These are phyloP conservation scores for Metallyticus violacea DNA, from an alignment of 2,888 invertebrate species.

Conservation along the genomic window DNA sequence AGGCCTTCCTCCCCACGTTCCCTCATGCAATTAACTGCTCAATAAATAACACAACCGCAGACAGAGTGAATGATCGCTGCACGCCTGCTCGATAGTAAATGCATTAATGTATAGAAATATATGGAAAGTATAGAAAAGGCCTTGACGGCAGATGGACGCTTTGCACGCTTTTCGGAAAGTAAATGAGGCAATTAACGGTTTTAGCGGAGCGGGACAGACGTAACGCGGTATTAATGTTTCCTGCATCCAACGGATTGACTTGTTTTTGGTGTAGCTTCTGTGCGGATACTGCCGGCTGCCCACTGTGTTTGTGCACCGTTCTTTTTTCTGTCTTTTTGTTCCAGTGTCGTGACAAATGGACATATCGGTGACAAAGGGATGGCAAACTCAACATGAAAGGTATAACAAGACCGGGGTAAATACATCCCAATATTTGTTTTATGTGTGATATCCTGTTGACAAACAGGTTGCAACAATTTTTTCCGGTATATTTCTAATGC, in stretches of 20 bases:
- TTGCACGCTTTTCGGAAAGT: neutral
- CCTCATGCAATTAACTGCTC: neutral
- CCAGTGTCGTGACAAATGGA: neutral
- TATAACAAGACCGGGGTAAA: neutral
- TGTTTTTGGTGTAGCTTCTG: neutral
- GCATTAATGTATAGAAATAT: neutral
- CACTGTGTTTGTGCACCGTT: neutral
- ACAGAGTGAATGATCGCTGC: no score
- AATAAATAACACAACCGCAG: neutral
- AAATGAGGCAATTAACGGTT: neutral
- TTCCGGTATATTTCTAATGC: no score
- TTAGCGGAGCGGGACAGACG: neutral
- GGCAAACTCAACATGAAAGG: no score
- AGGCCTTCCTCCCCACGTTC: no score
- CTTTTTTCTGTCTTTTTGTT: neutral
- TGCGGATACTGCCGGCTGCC: no score
- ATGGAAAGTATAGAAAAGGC: neutral
- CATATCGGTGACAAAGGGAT: neutral
- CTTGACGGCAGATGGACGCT: neutral
- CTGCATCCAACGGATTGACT: neutral
- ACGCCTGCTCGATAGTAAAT: neutral
- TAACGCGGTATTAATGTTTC: no score
- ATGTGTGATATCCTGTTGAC: neutral
- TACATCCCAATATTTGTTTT: neutral
- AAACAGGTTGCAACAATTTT: neutral